phyloP scores from a whole-genome alignment of 92 coral and sea anemone species.

The Desmophyllum pertusum region DNA sequence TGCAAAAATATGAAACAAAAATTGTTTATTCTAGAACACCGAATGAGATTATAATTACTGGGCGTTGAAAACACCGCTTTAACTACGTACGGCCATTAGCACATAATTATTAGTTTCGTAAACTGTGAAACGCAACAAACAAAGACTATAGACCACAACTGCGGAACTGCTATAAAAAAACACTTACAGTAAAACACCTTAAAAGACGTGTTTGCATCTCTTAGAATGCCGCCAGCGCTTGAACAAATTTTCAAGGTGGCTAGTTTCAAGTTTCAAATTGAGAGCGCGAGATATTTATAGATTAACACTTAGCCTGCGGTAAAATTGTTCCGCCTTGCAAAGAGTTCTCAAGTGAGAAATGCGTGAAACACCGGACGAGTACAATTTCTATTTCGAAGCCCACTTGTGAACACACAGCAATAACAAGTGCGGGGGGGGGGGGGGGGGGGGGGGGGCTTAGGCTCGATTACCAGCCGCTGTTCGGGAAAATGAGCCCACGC shows the following conservation, averaged over 20 bases:
- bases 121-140: not conserved
- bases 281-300: not conserved
- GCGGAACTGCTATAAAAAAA: not conserved
- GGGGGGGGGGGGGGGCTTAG: too few relatives aligned
- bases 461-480: too few relatives aligned
- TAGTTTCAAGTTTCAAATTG: not conserved
- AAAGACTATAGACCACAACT: not conserved
- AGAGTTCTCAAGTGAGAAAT: not conserved
- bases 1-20: not conserved
- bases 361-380: not conserved
- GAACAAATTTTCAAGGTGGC: not conserved
- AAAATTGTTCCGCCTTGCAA: not conserved
- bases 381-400: not conserved
- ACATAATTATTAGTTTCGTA: not conserved
- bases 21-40: slow-evolving; percentile 1
- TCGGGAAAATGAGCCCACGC: too few relatives aligned
- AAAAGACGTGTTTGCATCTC: not conserved
- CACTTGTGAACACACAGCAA: not conserved
- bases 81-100: not conserved
- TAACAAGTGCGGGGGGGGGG: too few relatives aligned
- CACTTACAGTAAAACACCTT: not conserved
- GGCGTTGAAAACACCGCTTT: slow-evolving; percentile 1
- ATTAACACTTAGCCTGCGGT: not conserved
- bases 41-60: slow-evolving; percentile 4
- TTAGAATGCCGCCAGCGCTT: not conserved